These are phyloP conservation scores for Drosophila paracracens DNA, from an alignment of 2,888 invertebrate species.

Conservation along the genomic window DNA sequence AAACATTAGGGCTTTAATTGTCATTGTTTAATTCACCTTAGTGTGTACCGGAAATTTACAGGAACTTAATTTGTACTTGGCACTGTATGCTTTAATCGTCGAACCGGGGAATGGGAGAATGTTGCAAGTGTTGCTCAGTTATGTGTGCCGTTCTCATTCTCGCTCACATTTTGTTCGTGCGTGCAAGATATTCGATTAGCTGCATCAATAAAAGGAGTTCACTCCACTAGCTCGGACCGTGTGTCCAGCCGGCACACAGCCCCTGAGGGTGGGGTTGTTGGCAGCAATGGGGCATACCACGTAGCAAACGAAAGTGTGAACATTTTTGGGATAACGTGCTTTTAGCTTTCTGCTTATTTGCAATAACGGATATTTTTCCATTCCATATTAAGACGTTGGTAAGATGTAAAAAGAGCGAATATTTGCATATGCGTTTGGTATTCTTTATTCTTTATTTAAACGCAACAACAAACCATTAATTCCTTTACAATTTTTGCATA, in stretches of 20 bases:
- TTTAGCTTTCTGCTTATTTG: neutral
- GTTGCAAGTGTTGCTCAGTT: conserved; percentile 23
- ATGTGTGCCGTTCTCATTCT: conserved; percentile 25
- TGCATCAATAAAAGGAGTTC: conserved; percentile 42
- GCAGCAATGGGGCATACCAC: conserved; percentile 33
- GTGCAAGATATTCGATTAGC: conserved; percentile 71
- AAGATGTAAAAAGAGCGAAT: neutral
- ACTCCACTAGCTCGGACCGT: conserved; percentile 4
- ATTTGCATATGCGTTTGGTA: neutral
- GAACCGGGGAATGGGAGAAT: neutral
- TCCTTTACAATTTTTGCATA: neutral
- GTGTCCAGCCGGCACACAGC: conserved; percentile 30
- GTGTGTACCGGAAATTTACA: conserved; percentile 74
- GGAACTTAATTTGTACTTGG: conserved; percentile 76
- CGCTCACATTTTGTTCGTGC: conserved; percentile 59
- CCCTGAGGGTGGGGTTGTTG: neutral
- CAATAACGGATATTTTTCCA: neutral
- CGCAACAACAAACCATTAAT: neutral
- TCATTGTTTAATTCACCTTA: conserved; percentile 78
- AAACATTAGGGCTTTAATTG: conserved; percentile 74
- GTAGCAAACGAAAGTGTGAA: conserved; percentile 66
- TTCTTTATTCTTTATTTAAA: neutral
- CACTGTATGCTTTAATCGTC: conserved; percentile 21
- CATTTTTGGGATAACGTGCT: neutral
- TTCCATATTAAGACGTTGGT: neutral